These are phyloP conservation scores for Halcyon leucocephala DNA, from an alignment of 2,797 vertebrate genomes.

Conservation along the genomic window DNA sequence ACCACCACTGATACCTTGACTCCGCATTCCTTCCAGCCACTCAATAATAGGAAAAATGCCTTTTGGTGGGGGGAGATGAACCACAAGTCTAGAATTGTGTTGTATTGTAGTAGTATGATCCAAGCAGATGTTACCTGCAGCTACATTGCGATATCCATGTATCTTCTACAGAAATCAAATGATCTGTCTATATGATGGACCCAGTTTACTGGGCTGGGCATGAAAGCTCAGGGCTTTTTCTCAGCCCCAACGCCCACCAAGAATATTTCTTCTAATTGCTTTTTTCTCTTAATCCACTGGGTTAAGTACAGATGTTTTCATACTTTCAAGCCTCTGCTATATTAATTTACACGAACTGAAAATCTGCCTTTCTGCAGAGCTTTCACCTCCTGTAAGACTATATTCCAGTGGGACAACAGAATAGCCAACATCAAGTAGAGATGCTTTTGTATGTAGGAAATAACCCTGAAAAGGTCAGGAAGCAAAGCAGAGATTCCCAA, in stretches of 20 bases:
- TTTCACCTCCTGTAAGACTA: background rate
- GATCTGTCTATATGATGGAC: fast-evolving
- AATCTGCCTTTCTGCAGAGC: background rate
- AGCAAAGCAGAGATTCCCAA: background rate
- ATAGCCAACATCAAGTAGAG: background rate
- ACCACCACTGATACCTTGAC: background rate
- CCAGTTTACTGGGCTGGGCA: background rate
- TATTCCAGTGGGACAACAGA: background rate
- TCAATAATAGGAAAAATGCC: background rate
- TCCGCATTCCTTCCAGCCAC: background rate
- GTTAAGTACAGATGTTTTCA: background rate
- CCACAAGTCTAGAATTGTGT: background rate
- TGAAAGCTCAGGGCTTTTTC: background rate
- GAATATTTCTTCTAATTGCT: background rate
- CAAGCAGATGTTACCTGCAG: background rate
- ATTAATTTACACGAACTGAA: background rate
- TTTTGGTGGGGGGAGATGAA: background rate
- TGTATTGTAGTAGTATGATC: background rate
- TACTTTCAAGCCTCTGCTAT: background rate
- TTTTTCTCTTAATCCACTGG: background rate
- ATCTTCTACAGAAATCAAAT: background rate
- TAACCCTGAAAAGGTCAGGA: background rate
- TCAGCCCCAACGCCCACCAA: background rate
- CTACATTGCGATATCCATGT: background rate
- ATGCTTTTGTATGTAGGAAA: background rate